Percentiles rank a stretch among this genome's conserved stretches.
phyloP scores from a whole-genome alignment of 2,113 vertebrate species.

The Sylvilagus bachmani region DNA sequence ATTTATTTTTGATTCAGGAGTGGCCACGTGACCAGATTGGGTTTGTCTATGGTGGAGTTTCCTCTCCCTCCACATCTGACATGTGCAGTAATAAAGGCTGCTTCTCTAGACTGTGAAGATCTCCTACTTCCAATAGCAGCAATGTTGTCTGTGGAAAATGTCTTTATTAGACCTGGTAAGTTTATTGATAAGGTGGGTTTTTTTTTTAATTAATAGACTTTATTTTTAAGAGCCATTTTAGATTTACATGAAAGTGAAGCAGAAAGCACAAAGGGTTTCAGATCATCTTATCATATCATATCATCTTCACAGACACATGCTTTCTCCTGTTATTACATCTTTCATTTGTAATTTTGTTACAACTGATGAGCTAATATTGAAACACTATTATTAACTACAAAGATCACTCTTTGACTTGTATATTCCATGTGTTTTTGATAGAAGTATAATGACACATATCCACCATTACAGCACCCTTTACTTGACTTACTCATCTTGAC shows the following conservation, averaged over 20 bases:
- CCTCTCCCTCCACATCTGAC: constrained; percentile 95
- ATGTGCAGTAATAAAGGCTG: constrained; percentile 95
- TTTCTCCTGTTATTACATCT: constrained; percentile 20
- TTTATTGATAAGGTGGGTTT: background rate
- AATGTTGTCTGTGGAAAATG: constrained; percentile 98
- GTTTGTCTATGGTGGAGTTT: constrained; percentile 96
- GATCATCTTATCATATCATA: no score
- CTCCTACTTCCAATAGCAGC: constrained; percentile 96
- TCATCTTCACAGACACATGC: background rate
- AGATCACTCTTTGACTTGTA: background rate
- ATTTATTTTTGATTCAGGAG: constrained; percentile 88
- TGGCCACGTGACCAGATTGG: constrained; percentile 94
- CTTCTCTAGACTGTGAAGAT: constrained; percentile 93
- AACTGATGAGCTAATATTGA: constrained; percentile 15
- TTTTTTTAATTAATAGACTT: background rate
- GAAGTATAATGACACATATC: background rate
- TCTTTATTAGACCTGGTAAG: constrained; percentile 97
- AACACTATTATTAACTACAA: constrained; percentile 44
- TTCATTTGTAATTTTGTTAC: constrained; percentile 32
- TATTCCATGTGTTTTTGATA: constrained; percentile 21
- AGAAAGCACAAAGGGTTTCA: background rate
- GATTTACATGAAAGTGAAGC: constrained; percentile 42
- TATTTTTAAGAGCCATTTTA: constrained; percentile 19
- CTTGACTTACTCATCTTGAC: background rate
- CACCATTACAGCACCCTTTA: background rate